Percentiles rank a stretch among this genome's conserved stretches.
phyloP scores from a whole-genome alignment of 2,797 vertebrate genomes.

The Toxotes lorentzi region DNA sequence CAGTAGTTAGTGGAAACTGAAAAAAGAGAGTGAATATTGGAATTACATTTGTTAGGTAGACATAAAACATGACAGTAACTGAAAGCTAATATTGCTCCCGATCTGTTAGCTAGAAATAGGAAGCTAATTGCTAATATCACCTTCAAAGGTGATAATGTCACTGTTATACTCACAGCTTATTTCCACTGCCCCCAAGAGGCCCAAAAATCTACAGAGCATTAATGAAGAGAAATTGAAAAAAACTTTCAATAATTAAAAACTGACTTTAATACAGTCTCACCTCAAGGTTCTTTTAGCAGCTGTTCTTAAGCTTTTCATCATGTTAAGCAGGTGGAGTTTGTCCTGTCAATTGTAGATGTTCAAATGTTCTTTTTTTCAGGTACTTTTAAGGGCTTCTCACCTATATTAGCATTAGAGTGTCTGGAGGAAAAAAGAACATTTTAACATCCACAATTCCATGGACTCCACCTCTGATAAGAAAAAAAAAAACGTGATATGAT shows the following conservation, averaged over 20 bases:
- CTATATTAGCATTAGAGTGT: not conserved
- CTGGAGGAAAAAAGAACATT: too few species aligned
- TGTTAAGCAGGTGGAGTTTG: not conserved
- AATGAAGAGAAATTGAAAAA: not conserved
- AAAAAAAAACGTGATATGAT: not conserved
- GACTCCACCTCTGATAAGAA: not conserved
- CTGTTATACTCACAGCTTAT: not conserved
- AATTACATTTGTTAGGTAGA: not conserved
- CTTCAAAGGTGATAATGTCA: not conserved
- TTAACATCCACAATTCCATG: not conserved
- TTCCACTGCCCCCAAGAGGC: not conserved
- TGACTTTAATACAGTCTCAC: not conserved
- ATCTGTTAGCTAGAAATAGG: not conserved
- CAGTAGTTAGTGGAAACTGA: not conserved
- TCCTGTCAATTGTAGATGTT: not conserved
- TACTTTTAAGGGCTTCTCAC: not conserved
- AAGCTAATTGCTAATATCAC: not conserved
- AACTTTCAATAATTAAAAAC: not conserved
- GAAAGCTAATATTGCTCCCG: not conserved
- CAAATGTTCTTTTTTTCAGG: not conserved
- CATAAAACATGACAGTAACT: not conserved
- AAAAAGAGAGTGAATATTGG: not conserved
- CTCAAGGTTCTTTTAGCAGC: not conserved
- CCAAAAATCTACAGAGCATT: too few species aligned
- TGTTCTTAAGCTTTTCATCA: not conserved